phyloP scores from a whole-genome alignment of 2,113 vertebrate genomes.

The Mesoclemmys tuberculata region DNA sequence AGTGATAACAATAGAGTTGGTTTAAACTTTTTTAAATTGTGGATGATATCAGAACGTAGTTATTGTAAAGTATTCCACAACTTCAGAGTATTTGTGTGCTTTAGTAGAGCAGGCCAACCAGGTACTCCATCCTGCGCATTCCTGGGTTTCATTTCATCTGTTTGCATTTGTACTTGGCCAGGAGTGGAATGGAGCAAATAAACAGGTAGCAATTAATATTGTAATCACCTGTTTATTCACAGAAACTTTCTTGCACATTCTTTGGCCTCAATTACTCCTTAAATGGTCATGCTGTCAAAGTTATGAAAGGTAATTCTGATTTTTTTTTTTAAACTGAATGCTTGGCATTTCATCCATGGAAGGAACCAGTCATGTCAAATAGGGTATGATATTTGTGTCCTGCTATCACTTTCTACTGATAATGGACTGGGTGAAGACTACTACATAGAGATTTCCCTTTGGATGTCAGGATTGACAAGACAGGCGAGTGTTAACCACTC shows the following conservation, averaged over 20 bases:
- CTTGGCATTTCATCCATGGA: neutral
- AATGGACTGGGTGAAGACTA: accelerated
- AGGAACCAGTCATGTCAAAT: neutral
- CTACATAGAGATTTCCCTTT: accelerated
- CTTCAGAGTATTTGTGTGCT: neutral
- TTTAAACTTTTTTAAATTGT: neutral
- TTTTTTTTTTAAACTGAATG: neutral
- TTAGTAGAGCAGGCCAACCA: neutral
- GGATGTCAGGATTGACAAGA: neutral
- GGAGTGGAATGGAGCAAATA: neutral
- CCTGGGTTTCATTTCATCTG: accelerated
- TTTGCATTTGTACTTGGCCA: accelerated
- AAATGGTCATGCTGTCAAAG: accelerated
- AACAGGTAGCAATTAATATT: accelerated
- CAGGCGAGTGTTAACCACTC: accelerated
- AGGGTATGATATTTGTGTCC: accelerated
- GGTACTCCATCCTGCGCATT: accelerated
- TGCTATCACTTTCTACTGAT: neutral
- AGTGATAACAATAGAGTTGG: neutral
- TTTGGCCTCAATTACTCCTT: neutral
- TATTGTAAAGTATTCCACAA: accelerated
- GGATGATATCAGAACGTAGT: neutral
- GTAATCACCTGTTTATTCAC: neutral
- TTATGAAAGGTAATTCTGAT: neutral
- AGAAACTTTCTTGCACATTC: accelerated